These are phyloP conservation scores for Bufotes viridis DNA, from an alignment of 2,797 vertebrate genomes.

Conservation along the genomic window DNA sequence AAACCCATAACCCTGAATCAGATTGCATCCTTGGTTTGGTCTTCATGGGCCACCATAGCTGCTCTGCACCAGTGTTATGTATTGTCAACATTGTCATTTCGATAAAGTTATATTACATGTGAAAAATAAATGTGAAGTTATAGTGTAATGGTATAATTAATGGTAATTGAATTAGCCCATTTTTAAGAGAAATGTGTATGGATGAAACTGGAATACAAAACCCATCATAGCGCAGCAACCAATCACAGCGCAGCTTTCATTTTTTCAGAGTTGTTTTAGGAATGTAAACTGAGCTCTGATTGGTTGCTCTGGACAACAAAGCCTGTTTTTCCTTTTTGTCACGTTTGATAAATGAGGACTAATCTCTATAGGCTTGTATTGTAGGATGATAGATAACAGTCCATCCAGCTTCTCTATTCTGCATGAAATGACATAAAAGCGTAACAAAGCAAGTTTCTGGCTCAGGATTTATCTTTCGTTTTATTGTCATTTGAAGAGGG, in stretches of 20 bases:
- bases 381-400: background rate
- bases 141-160: background rate
- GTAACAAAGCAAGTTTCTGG: background rate
- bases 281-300: background rate
- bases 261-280: background rate
- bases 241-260: background rate
- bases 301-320: background rate
- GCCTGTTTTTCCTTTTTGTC: background rate
- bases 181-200: background rate
- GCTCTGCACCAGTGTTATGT: background rate
- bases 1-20: background rate
- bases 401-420: background rate
- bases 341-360: background rate
- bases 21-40: background rate
- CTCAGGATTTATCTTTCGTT: background rate
- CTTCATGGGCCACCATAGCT: background rate
- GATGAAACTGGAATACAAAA: background rate
- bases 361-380: background rate
- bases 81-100: background rate
- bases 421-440: background rate
- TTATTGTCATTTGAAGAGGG: background rate
- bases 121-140: constrained; percentile 7
- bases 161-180: background rate
- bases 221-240: background rate
- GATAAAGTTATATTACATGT: background rate